Evolutionary conservation across 2,113 vertebrate genomes (phyloP).

Genomic region (Callionymus lyra): DNA sequence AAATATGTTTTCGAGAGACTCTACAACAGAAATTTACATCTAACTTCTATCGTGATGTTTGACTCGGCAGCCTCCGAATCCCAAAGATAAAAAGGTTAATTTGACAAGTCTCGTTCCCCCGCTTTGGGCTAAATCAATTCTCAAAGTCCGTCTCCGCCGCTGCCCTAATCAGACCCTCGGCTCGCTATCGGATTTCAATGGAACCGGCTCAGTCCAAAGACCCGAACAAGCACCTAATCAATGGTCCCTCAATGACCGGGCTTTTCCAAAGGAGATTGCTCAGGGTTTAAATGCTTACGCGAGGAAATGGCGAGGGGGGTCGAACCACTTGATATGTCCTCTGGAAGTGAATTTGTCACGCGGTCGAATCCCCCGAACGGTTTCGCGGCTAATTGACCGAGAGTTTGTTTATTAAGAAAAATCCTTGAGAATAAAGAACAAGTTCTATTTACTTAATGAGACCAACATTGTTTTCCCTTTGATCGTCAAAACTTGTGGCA

Average conservation of each 20-base stretch:
- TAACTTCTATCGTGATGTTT: no score
- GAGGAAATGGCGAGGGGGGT: slow-evolving; percentile 17
- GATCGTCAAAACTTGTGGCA: not conserved
- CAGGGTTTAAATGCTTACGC: slow-evolving; percentile 32
- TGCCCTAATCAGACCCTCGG: slow-evolving; percentile 54
- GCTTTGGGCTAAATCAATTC: slow-evolving; percentile 53
- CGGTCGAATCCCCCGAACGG: slow-evolving; percentile 13
- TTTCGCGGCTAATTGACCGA: slow-evolving; percentile 7
- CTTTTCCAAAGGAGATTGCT: slow-evolving; percentile 27
- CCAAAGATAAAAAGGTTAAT: slow-evolving; percentile 51
- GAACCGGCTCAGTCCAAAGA: slow-evolving; percentile 42
- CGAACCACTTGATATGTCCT: slow-evolving; percentile 32
- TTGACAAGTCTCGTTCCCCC: slow-evolving; percentile 34
- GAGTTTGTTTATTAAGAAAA: no score
- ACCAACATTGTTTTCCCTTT: no score
- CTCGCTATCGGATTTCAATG: slow-evolving; percentile 58
- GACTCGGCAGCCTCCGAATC: slow-evolving; percentile 11
- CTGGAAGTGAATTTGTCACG: slow-evolving; percentile 38
- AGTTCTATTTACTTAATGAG: no score
- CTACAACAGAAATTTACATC: not conserved
- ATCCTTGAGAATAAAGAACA: no score
- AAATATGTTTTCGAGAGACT: no score
- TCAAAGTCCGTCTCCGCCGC: slow-evolving; percentile 33
- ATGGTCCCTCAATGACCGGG: slow-evolving; percentile 42
- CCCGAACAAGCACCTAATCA: slow-evolving; percentile 38